These are phyloP conservation scores for Caenorhabditis uteleia DNA, from an alignment of 2,888 invertebrate species.

Conservation along the genomic window DNA sequence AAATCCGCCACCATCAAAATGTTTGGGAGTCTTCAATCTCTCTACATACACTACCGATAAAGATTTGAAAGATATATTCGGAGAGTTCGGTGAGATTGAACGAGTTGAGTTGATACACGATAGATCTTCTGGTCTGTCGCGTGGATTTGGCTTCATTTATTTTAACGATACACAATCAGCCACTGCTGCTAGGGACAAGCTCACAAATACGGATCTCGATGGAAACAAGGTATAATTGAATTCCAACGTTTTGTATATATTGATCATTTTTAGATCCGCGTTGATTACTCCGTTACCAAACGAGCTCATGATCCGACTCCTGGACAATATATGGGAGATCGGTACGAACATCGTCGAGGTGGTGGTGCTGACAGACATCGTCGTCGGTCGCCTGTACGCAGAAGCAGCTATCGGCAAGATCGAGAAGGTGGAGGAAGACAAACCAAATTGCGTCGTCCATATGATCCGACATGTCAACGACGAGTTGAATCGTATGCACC, in stretches of 20 bases:
- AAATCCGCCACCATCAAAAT: constrained; percentile 85
- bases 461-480: constrained; percentile 22
- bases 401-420: too few relatives aligned
- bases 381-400: too few relatives aligned
- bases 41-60: constrained; percentile 90
- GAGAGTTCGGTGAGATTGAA: constrained; percentile 88
- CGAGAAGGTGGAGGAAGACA: too few relatives aligned
- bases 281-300: constrained; percentile 64
- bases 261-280: constrained; percentile 44
- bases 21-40: constrained; percentile 92
- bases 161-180: constrained; percentile 57
- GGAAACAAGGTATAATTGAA: too few relatives aligned
- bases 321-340: constrained; percentile 64
- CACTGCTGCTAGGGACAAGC: constrained; percentile 52
- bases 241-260: too few relatives aligned
- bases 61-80: constrained; percentile 88
- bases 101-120: constrained; percentile 90
- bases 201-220: constrained; percentile 47
- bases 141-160: constrained; percentile 67
- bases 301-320: constrained; percentile 66
- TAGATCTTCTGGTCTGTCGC: constrained; percentile 77
- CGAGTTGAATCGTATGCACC: constrained; percentile 32
- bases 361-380: constrained; percentile 14
- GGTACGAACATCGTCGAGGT: constrained; percentile 23
- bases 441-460: too few relatives aligned